phyloP scores from a whole-genome alignment of 2,888 invertebrate genomes.

The Rhamnusium bicolor region DNA sequence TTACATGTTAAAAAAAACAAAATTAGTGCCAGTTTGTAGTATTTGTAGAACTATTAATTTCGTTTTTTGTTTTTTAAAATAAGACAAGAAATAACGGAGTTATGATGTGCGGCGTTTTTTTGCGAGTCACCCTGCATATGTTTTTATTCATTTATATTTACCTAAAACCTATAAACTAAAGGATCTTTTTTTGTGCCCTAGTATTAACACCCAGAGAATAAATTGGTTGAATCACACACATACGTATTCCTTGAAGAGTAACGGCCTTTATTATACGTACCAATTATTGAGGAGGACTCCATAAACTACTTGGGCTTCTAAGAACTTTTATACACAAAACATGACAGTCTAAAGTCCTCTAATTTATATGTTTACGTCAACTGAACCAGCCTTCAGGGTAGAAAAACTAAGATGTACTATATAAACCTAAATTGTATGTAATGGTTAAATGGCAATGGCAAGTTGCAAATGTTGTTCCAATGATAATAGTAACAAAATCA shows the following conservation, averaged over 20 bases:
- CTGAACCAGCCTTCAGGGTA: neutral
- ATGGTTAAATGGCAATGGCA: neutral
- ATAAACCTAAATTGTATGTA: neutral
- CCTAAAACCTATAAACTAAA: too few relatives aligned
- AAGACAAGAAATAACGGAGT: too few relatives aligned
- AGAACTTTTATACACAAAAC: neutral
- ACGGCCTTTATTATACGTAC: neutral
- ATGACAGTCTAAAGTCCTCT: neutral
- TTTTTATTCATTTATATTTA: too few relatives aligned
- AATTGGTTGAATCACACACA: neutral
- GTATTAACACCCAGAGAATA: too few relatives aligned
- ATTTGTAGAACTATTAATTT: too few relatives aligned
- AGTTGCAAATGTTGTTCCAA: neutral
- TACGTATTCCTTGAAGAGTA: neutral
- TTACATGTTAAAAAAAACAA: too few relatives aligned
- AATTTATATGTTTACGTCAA: neutral
- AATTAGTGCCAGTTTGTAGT: too few relatives aligned
- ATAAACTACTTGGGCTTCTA: neutral
- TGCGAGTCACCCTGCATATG: too few relatives aligned
- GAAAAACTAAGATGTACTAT: neutral
- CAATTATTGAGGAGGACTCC: neutral
- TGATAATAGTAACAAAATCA: too few relatives aligned
- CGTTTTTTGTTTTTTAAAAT: too few relatives aligned
- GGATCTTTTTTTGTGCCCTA: too few relatives aligned
- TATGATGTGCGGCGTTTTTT: too few relatives aligned